Base-by-base conservation (phyloP, 2,113 vertebrate genomes). In the Hippoglossus stenolepis region DNA sequence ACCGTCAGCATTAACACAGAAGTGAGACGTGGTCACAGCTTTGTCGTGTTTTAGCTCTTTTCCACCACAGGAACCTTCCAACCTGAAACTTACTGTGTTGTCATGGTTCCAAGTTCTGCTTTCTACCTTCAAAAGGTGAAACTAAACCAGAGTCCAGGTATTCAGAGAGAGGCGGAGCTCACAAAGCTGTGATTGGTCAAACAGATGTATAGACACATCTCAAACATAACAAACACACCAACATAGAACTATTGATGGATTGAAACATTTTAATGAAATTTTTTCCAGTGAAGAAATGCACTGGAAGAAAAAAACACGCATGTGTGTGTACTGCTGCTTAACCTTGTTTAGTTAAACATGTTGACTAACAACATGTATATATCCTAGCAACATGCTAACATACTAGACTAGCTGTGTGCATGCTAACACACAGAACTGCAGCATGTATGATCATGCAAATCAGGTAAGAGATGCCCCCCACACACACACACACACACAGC, bases 301-400 rank as follows among this genome's bases (percentile, higher is more conserved):
- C 26, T 28, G 26, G 3, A 28, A 28, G 26, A 31, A 31, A 31
- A 31, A 31, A 31, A 31, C 31, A 31, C 5, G 31, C 31, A 1
- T 31, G 31, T 31, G 31, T 31, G 31, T 31, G 31, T 7, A 31
- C 31, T 59, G 14, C 54, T 49, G 67, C 26, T 65, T 70, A 35
- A 58, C 47, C 47, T 21, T 51, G 38, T 73, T 73, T 51, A 53
- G 65, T 43, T 70, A 23, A 75, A 74, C 68, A 61, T 73, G 54
- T 53, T 78, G 20, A 51, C 57, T 76, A 61, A 62, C 79, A 79
- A n/a, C 3, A 15, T 77, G 65, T 68, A 38, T 14, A 3, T 73
- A 58, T 51, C 63, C 2, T 63, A 86, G 81, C 86, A n/a, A 70
- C 64, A 86, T 79, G 82, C 81, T 90, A 84, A 79, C n/a, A 47